Percentiles rank a stretch among this genome's conserved stretches.
Conservation (phyloP, 2,797 vertebrate genomes). For the Leuciscus waleckii region DNA sequence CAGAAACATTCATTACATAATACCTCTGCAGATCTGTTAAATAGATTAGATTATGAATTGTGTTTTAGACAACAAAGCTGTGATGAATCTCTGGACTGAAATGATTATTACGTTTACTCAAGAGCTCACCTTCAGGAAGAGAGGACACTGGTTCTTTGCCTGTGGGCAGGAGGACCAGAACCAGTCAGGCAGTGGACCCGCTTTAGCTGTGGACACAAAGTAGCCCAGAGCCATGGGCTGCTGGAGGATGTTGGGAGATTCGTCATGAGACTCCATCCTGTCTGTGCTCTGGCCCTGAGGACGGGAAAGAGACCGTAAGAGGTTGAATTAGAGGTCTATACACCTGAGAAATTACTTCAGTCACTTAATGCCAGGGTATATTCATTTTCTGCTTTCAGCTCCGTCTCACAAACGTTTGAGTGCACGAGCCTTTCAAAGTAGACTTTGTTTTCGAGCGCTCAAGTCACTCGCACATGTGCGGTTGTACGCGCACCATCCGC, state of each 20-base stretch:
- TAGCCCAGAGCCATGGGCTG: slow-evolving; percentile 97
- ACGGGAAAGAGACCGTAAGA: not conserved
- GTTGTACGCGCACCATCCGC: not conserved
- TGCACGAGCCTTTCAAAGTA: not conserved
- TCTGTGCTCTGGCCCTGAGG: slow-evolving; percentile 92
- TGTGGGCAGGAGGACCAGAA: slow-evolving; percentile 99
- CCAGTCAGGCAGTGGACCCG: slow-evolving; percentile 96
- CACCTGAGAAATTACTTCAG: not conserved
- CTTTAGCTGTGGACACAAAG: slow-evolving; percentile 97
- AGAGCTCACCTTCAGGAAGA: slow-evolving; percentile 94
- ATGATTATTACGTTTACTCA: not conserved
- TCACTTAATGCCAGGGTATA: not conserved
- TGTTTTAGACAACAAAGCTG: slow-evolving; percentile 10
- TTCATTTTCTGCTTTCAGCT: not conserved
- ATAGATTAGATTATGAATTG: not conserved
- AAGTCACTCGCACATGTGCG: not conserved
- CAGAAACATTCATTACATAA: slow-evolving; percentile 29
- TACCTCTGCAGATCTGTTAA: not conserved
- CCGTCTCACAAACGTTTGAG: not conserved
- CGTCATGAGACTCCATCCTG: slow-evolving; percentile 95
- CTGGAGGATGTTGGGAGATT: slow-evolving; percentile 96
- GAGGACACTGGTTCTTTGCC: slow-evolving; percentile 98
- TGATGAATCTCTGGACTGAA: slow-evolving; percentile 1
- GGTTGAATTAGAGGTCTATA: not conserved
- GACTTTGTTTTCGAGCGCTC: not conserved